Percentiles rank a stretch among this genome's conserved stretches.
phyloP scores from a whole-genome alignment of 1,140 invertebrate genomes.

The Drosophila suzukii region DNA sequence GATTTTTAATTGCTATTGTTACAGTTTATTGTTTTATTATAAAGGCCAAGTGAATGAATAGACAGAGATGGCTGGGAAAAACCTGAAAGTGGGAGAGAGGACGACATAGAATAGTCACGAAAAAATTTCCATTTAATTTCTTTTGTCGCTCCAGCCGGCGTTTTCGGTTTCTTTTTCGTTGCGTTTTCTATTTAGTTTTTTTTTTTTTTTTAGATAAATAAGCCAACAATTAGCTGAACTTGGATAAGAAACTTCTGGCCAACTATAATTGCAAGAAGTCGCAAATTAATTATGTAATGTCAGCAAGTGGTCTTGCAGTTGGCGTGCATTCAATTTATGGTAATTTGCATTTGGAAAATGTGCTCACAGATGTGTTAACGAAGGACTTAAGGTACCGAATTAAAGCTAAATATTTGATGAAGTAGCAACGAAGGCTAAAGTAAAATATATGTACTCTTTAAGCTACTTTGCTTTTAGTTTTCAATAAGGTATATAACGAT shows the following conservation, averaged over 20 bases:
- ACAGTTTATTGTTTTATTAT: constrained; percentile 82
- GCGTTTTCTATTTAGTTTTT: constrained; percentile 33
- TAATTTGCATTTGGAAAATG: constrained; percentile 1
- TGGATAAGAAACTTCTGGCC: constrained; percentile 12
- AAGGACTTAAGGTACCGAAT: neutral
- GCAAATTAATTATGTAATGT: constrained; percentile 36
- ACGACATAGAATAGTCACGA: constrained; percentile 22
- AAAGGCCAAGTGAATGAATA: constrained; percentile 79
- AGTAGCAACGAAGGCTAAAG: too few relatives aligned
- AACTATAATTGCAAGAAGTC: constrained; percentile 33
- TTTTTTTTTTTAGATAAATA: constrained; percentile 65
- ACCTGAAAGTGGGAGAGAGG: neutral
- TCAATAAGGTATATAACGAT: too few relatives aligned
- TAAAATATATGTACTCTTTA: too few relatives aligned
- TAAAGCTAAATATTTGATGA: neutral
- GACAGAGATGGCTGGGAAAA: constrained; percentile 10
- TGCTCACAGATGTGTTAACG: neutral
- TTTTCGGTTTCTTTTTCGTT: constrained; percentile 34
- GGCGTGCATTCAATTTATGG: neutral
- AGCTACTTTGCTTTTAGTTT: too few relatives aligned
- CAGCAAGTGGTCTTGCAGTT: constrained; percentile 4
- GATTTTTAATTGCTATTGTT: constrained; percentile 82
- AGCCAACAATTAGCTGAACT: constrained; percentile 65
- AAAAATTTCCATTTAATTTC: constrained; percentile 64
- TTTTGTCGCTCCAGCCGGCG: constrained; percentile 42